phyloP scores from a whole-genome alignment of 2,113 vertebrate species.

The Pandion haliaetus region DNA sequence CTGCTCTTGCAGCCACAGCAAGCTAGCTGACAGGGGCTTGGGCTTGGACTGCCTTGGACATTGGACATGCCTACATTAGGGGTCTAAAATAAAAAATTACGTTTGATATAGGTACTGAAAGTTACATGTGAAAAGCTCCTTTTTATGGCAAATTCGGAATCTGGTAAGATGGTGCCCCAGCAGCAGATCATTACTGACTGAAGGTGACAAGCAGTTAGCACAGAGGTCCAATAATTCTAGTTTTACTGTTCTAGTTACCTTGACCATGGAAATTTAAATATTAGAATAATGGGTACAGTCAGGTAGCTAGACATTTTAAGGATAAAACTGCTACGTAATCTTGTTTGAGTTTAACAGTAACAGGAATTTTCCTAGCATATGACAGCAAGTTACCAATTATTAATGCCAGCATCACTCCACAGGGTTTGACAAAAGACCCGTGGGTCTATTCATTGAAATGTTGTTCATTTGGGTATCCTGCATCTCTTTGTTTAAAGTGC shows the following conservation, averaged over 20 bases:
- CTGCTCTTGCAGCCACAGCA: neutral
- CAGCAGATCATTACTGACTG: neutral
- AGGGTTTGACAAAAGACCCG: constrained; percentile 9
- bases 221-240: neutral
- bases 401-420: constrained; percentile 7
- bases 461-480: neutral
- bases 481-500: constrained; percentile 5
- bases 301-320: neutral
- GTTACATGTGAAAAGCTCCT: neutral
- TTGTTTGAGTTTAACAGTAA: neutral
- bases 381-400: constrained; percentile 33
- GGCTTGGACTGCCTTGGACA: neutral
- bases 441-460: neutral
- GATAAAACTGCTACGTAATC: neutral
- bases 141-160: neutral
- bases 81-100: neutral
- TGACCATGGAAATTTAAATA: neutral
- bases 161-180: neutral
- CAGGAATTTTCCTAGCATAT: neutral
- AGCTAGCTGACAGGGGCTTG: neutral
- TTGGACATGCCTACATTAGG: neutral
- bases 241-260: neutral
- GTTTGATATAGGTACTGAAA: neutral
- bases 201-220: neutral
- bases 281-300: neutral